Base-by-base conservation (phyloP, 2,888 invertebrate species). In the Noctua janthina region DNA sequence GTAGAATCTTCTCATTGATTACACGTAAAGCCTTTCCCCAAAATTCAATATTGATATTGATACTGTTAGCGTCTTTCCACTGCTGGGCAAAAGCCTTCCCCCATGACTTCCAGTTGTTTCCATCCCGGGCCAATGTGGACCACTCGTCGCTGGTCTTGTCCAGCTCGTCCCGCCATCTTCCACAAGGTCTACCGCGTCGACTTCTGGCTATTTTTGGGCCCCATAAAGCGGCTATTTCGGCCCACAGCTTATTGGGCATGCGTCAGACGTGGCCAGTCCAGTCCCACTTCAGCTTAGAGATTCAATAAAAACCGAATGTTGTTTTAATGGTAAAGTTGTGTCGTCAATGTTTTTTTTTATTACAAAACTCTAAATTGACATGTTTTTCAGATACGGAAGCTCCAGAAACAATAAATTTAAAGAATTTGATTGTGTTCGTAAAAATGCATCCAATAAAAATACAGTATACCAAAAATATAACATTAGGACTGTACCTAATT, bases 311-410 rank as follows among this genome's bases (percentile, higher is more conserved):
- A 29, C 62, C 29, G 7, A 29, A 62, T 29, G n/a, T n/a, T 59
- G 59, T 62, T 23, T 54, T 20, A 54, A 54, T 20, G 15, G 20
- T 20, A 54, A 20, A 56, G 13, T 29, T 64, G 8, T 64, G 20
- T 64, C 64, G 3, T 17, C 35, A 23, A 67, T 13, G 39, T 39
- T 39, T 43, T 43, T 2, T 39, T 29, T 29, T 23, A 13, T 1
- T 11, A 5, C 11, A 2, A 23, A 67, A 43, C 15, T 56, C 1
- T 39, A 39, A 39, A 39, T 39, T 39, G 3, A 39, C 39, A 39
- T 39, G 39, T 67, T 49, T 80, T 86, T 59, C 78, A 88, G 89
- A 76, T 54, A n/a, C 71, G 13, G 66, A 78, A 51, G 56, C 78
- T 29, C 72, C 66, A 43, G 71, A 80, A 80, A 72, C 72, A 11